Percentiles rank a stretch among this genome's conserved stretches.
Evolutionary conservation across 2,113 vertebrate genomes (phyloP).

Genomic region (Podarcis muralis): DNA sequence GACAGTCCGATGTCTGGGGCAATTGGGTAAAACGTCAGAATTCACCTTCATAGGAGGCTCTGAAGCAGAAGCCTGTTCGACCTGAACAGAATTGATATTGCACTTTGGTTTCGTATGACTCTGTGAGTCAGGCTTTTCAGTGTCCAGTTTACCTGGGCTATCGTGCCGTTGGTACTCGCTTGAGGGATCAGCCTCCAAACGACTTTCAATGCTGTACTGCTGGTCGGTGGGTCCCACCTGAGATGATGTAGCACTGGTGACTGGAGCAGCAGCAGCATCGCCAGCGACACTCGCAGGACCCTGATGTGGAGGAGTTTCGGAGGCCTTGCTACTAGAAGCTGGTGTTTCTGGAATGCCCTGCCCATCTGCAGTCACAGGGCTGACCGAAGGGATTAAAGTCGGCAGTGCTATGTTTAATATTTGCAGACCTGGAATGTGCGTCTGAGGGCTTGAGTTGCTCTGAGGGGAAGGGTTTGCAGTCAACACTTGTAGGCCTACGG

Average conservation of each 20-base stretch:
- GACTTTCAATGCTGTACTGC: constrained; percentile 42
- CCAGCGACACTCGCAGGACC: not conserved
- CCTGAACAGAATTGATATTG: constrained; percentile 40
- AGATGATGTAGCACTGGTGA: constrained; percentile 47
- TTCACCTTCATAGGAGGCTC: constrained; percentile 56
- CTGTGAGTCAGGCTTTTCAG: constrained; percentile 23
- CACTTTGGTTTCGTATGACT: constrained; percentile 48
- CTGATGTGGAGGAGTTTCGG: constrained; percentile 45
- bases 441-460: constrained; percentile 76
- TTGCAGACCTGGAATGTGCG: constrained; percentile 87
- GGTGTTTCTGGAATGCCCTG: constrained; percentile 67
- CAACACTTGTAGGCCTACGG: constrained; percentile 91
- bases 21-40: constrained; percentile 15
- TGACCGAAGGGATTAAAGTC: constrained; percentile 85
- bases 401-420: constrained; percentile 94
- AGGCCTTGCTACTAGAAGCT: constrained; percentile 14
- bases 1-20: constrained; percentile 24
- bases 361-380: constrained; percentile 74
- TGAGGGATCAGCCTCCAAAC: not conserved
- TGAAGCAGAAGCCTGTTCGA: constrained; percentile 4
- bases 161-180: not conserved
- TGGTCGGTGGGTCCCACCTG: constrained; percentile 45
- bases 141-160: not conserved
- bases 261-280: not conserved
- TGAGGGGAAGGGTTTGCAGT: constrained; percentile 79